Evolutionary conservation across 2,888 invertebrate genomes (phyloP).

Genomic region (Sinotaia quadrata): DNA sequence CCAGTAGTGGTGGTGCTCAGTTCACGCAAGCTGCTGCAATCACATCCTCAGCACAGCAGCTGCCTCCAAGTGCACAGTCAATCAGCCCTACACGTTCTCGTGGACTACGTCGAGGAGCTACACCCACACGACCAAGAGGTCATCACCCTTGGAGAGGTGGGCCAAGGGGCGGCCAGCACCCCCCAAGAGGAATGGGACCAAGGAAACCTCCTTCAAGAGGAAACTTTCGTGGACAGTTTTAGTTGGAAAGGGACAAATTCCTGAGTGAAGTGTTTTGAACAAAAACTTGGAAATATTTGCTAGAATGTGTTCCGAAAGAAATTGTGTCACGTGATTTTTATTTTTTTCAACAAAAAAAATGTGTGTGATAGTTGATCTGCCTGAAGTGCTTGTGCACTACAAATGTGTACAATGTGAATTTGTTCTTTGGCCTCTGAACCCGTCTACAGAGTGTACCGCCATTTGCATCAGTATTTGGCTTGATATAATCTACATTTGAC

Average conservation of each 20-base stretch:
- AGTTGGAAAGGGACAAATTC: neutral
- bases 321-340: too few species aligned
- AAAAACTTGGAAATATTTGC: too few species aligned
- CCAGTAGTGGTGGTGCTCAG: slow-evolving; percentile 21
- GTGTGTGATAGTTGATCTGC: too few species aligned
- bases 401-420: too few species aligned
- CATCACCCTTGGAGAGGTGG: slow-evolving; percentile 29
- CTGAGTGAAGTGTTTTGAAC: too few species aligned
- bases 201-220: slow-evolving; percentile 35
- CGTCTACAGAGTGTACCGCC: too few species aligned
- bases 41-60: slow-evolving; percentile 19
- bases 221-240: slow-evolving; percentile 34
- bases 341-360: too few species aligned
- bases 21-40: slow-evolving; percentile 17
- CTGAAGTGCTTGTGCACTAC: too few species aligned
- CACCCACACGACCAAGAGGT: slow-evolving; percentile 30
- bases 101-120: slow-evolving; percentile 43
- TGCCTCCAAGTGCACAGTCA: slow-evolving; percentile 4
- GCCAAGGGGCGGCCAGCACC: slow-evolving; percentile 22
- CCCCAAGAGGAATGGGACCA: slow-evolving; percentile 1
- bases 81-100: slow-evolving; percentile 28
- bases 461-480: too few species aligned
- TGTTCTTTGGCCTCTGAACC: too few species aligned
- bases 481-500: too few species aligned
- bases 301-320: too few species aligned